Evolutionary conservation across 2,888 invertebrate species (phyloP), one percentile per base, ranked within the genome.

Genomic region (Callinectes sapidus): DNA sequence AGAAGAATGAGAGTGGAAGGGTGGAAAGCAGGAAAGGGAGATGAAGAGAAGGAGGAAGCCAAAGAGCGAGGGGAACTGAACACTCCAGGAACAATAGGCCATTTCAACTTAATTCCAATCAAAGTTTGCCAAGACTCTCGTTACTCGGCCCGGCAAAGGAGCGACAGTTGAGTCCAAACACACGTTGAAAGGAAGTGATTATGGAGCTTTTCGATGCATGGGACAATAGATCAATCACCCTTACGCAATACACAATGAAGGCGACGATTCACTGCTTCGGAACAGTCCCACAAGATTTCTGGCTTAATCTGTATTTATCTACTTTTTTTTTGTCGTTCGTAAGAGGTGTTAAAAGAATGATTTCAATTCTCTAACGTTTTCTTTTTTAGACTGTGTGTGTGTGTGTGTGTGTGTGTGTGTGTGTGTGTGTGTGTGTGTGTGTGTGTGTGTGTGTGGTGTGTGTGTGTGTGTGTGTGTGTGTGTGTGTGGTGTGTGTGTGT

Each of bases 21-120:
- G 61, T n/a, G 16, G 71, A 71, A 71, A 71, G 71, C 18, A 61
- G 61, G 61, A 61, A 61, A 16, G 61, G 61, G 23, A 23, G 61
- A 61, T 23, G 23, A 61, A 61, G 61, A 18, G 71, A 71, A 81
- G 81, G 81, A 81, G 16, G 16, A 10, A 10, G 81, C 28, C 81
- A 81, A 32, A 35, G 81, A 16, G 81, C 10, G 35, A 81, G 14
- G 35, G 81, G 81, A 81, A 14, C 13, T 35, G 81, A 81, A 35
- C 81, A 81, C 81, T 28, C n/a, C 18, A 16, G 81, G 81, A 81
- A 81, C 81, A 81, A 81, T 81, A 81, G 81, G 81, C 81, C 81
- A 81, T 81, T 81, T 81, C 32, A 81, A 81, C 81, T 81, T 81
- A 81, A 32, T 81, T 35, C 35, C 81, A 35, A 81, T 81, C 81